Base-by-base conservation (phyloP, 2,888 invertebrate genomes). In the Cataglyphis cursor region DNA sequence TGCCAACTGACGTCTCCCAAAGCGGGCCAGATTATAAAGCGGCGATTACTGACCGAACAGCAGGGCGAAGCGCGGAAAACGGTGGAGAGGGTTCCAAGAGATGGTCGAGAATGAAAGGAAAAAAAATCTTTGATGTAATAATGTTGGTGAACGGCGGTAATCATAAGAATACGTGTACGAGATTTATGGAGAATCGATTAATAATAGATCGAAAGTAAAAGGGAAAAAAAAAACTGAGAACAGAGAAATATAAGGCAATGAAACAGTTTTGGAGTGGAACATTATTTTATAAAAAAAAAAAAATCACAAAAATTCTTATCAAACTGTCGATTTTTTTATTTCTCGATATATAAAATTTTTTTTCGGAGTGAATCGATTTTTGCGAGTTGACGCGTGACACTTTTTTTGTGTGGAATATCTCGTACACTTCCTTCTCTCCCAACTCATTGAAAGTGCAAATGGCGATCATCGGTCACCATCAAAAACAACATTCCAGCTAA, bases 1-100 rank as follows among this genome's bases (percentile, higher is more conserved):
- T 93, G 93, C 93, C 93, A 93, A 93, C 93, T 93, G 93, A 93
- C 93, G 93, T 89, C 87, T 89, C 88, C 90, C 85, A 89, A 87
- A 90, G 81, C 87, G 86, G 85, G 73, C 85, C 90, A 87, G 90
- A 90, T 92, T 92, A 90, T 86, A 87, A 91, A 90, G 87, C 90
- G 85, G 72, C 87, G 90, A 90, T 90, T 87, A 89, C 74, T 82
- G 82, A 51, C 78, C 82, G 38, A n/a, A 44, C 28, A 76, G 51
- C 64, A 35, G 65, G 24, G 15, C 35, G 41, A 81, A 41, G 48
- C 35, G 54, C n/a, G 70, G 65, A 48, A 64, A 54, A 59, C 48
- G 6, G 31, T n/a, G n/a, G 48, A 64, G 35, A 18, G 35, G 65
- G 24, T 51, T 28, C 10, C 51, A 28, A 21, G 54, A 70, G 41